Evolutionary conservation across 1,140 invertebrate species (phyloP), one percentile per base, ranked within the genome.

Genomic region (Drosophila pseudoobscura): DNA sequence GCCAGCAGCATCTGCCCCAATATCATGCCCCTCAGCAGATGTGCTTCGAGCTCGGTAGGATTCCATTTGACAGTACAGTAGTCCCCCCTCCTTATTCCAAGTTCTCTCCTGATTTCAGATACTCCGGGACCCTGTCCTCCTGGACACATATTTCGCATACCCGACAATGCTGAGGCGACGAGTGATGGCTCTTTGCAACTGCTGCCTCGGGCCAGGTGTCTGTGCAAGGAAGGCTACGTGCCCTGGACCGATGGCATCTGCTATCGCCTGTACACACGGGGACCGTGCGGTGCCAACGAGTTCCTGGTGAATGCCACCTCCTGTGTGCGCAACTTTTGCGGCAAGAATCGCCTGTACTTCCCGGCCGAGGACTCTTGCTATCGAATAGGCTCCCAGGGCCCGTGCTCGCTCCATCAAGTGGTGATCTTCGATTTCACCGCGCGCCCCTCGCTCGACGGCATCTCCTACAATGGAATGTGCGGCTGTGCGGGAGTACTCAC

Each of bases 401-500:
- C 96, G 0, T 97, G 96, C 76, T 92, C 93, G 0, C 80, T 90
- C 6, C 94, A 95, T 1, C 94, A 96, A 77, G 93, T 96, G 5
- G 94, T 97, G 1, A 93, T 96, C 0, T 96, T 96, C 79, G 96
- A 97, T 92, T 95, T 96, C 72, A 94, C 94, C 1, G 94, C 95
- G 0, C 91, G 95, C 13, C 95, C 95, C 0, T 95, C 95, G 0
- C 73, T 96, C 0, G 95, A 96, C 72, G 96, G 96, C 0, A 93
- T 96, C 17, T 95, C 95, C n/a, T 96, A 96, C 79, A 95, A 96
- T 58, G 96, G 96, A 0, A 93, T 96, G 4, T 97, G 96, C 69
- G 95, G 94, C 3, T 96, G 96, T 75, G 93, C 93, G 0, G 93
- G 90, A 2, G 80, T 91, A 22, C 79, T 92, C 8, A 89, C 72